These are phyloP conservation scores for Sander lucioperca DNA, from an alignment of 2,113 vertebrate genomes.

Conservation along the genomic window DNA sequence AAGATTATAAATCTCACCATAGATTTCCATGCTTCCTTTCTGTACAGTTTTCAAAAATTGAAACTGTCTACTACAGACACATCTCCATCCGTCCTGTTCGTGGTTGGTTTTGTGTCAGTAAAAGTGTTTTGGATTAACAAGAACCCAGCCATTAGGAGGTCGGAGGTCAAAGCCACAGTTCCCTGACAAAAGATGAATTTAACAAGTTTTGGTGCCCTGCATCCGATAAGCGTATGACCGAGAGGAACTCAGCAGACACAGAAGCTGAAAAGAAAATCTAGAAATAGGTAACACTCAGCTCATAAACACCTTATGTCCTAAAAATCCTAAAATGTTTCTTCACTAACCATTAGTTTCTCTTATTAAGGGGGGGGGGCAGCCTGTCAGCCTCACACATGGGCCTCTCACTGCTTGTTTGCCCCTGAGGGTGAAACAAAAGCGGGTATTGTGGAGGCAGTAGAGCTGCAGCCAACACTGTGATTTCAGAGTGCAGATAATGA, in stretches of 20 bases:
- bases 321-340: background rate
- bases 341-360: background rate
- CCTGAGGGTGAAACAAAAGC: conserved; percentile 57
- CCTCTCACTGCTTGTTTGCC: conserved; percentile 50
- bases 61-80: background rate
- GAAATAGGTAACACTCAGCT: too few species aligned
- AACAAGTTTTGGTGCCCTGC: background rate
- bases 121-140: background rate
- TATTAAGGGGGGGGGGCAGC: background rate
- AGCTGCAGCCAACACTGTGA: conserved; percentile 34
- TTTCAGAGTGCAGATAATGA: conserved; percentile 53
- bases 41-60: background rate
- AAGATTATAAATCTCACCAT: background rate
- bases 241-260: background rate
- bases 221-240: too few species aligned
- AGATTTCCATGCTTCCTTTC: background rate
- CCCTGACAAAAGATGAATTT: background rate
- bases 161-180: conserved; percentile 25
- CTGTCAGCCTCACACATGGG: conserved; percentile 21
- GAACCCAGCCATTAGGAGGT: background rate
- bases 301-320: background rate
- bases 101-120: background rate
- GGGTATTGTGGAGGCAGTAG: conserved; percentile 47
- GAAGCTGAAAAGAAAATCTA: too few species aligned
- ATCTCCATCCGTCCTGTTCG: background rate